Conservation (phyloP, 1,140 invertebrate species). For the Drosophila pachea region DNA sequence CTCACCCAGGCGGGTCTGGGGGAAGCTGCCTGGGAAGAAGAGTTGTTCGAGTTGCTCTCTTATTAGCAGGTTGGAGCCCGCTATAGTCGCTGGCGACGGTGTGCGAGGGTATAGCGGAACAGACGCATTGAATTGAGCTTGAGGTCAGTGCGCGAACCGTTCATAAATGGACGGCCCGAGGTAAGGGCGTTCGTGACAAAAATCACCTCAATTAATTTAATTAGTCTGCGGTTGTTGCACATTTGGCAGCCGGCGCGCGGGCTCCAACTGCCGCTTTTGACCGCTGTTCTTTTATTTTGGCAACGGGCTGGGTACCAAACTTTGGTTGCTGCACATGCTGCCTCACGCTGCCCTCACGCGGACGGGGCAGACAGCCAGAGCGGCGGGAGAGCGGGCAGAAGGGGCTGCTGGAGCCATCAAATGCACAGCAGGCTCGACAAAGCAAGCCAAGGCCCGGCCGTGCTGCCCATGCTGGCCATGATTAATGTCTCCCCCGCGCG, state of each 20-base stretch:
- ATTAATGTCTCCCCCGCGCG: slow-evolving; percentile 53
- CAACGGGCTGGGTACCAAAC: slow-evolving; percentile 12
- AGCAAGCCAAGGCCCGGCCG: too few relatives aligned
- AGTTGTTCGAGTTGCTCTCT: too few relatives aligned
- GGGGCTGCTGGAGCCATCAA: slow-evolving; percentile 32
- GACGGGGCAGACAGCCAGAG: too few relatives aligned
- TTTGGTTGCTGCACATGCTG: slow-evolving; percentile 1
- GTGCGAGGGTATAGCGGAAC: slow-evolving; percentile 19
- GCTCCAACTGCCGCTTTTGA: background rate
- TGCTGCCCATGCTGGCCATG: too few relatives aligned
- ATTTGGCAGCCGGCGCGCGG: slow-evolving; percentile 38
- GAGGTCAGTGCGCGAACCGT: slow-evolving; percentile 48
- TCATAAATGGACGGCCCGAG: slow-evolving; percentile 57
- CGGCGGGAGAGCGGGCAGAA: background rate
- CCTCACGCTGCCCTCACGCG: too few relatives aligned
- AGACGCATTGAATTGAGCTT: slow-evolving; percentile 5
- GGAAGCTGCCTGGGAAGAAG: too few relatives aligned
- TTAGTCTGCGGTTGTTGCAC: slow-evolving; percentile 69
- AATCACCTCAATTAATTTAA: slow-evolving; percentile 77
- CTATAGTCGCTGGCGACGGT: too few relatives aligned
- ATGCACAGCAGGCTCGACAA: slow-evolving; percentile 53
- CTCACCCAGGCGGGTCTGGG: too few relatives aligned
- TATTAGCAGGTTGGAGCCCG: too few relatives aligned
- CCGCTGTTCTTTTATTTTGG: slow-evolving; percentile 20
- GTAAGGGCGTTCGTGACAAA: slow-evolving; percentile 52